Conservation (phyloP, 2,113 vertebrate species). For the Hassar affinis region DNA sequence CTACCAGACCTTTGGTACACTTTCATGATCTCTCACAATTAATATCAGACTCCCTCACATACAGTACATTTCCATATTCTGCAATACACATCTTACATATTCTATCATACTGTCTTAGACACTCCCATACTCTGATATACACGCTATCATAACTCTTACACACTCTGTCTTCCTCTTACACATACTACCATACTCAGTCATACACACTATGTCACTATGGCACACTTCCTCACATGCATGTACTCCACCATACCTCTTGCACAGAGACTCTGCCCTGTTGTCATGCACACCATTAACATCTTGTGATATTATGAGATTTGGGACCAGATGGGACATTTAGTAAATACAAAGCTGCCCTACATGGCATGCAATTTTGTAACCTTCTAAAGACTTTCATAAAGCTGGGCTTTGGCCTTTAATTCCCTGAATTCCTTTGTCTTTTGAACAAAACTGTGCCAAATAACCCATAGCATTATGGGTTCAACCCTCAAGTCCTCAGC, state of each 20-base stretch:
- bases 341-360: neutral
- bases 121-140: neutral
- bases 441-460: neutral
- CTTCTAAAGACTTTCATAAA: neutral
- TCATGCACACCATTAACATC: neutral
- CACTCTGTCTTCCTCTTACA: neutral
- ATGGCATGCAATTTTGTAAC: neutral
- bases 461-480: neutral
- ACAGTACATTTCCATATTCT: neutral
- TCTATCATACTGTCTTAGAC: neutral
- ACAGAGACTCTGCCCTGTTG: neutral
- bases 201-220: too few relatives aligned
- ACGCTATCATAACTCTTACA: neutral
- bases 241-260: neutral
- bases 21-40: neutral
- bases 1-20: neutral
- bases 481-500: neutral
- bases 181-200: too few relatives aligned
- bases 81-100: neutral
- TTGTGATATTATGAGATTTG: neutral
- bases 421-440: conserved; percentile 24
- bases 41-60: neutral
- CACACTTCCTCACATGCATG: too few relatives aligned
- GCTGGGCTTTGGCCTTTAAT: neutral
- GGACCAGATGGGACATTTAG: neutral